Evolutionary conservation across 2,888 invertebrate genomes (phyloP).

Genomic region (Steromphala cineraria): DNA sequence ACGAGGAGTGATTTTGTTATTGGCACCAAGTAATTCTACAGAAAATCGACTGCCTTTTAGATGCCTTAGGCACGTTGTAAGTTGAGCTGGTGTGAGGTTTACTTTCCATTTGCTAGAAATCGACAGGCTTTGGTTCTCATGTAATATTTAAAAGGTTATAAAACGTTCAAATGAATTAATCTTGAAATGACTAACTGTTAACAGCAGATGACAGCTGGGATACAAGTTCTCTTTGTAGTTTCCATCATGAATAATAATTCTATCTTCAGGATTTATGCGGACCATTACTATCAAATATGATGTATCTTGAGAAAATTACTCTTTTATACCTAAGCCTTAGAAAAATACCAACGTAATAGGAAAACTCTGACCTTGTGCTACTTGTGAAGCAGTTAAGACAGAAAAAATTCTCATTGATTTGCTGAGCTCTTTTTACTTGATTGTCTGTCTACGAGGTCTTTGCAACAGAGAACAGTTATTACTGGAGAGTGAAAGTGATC

Average conservation of each 20-base stretch:
- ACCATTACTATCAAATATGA: not conserved
- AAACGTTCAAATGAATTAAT: not conserved
- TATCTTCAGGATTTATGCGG: not conserved
- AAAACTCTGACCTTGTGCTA: too few species aligned
- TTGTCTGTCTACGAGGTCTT: too few species aligned
- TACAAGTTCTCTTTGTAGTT: not conserved
- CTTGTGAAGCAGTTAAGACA: too few species aligned
- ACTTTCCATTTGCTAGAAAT: not conserved
- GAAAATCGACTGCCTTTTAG: slow-evolving; percentile 10
- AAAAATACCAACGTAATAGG: too few species aligned
- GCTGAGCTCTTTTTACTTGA: too few species aligned
- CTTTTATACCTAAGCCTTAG: too few species aligned
- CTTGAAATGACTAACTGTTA: not conserved
- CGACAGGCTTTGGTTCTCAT: not conserved
- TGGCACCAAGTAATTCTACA: not conserved
- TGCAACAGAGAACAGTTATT: too few species aligned
- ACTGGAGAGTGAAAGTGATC: too few species aligned
- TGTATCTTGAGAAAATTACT: not conserved
- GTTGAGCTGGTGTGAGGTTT: not conserved
- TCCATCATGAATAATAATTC: not conserved
- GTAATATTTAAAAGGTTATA: slow-evolving; percentile 2
- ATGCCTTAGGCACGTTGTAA: not conserved
- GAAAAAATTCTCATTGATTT: too few species aligned
- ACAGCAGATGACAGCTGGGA: not conserved
- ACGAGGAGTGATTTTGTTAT: not conserved